phyloP scores from a whole-genome alignment of 1,140 invertebrate species.

The Scaptomyza pallida region DNA sequence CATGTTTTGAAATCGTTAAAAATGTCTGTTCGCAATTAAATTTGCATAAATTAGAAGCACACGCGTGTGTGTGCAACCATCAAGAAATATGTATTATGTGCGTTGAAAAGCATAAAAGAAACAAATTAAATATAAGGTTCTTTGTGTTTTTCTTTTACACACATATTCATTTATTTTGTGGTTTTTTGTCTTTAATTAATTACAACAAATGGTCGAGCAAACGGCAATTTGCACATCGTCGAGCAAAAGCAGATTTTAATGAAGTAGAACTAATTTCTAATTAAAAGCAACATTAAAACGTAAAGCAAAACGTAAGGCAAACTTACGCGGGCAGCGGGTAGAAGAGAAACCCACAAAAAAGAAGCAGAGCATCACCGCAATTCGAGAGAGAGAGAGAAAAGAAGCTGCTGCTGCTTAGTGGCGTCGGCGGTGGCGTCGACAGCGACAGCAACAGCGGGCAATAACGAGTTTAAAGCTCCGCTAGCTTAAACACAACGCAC shows the following conservation, averaged over 20 bases:
- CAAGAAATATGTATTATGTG: slow-evolving; percentile 5
- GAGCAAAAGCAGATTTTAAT: slow-evolving; percentile 53
- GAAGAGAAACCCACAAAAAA: slow-evolving; percentile 9
- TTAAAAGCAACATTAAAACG: slow-evolving; percentile 61
- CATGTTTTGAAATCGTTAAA: slow-evolving; percentile 59
- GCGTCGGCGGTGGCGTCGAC: slow-evolving; percentile 13
- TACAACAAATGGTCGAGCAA: slow-evolving; percentile 35
- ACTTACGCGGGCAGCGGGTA: slow-evolving; percentile 10
- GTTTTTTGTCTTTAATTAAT: slow-evolving; percentile 45
- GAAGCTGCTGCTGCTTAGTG: slow-evolving; percentile 56
- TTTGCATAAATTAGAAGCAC: slow-evolving; percentile 72
- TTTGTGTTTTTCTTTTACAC: slow-evolving; percentile 7
- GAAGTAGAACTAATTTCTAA: slow-evolving; percentile 65
- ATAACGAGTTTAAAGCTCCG: slow-evolving; percentile 78
- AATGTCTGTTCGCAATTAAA: slow-evolving; percentile 70
- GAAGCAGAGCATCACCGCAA: slow-evolving; percentile 20
- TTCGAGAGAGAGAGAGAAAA: slow-evolving; percentile 25
- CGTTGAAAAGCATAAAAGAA: slow-evolving; percentile 17
- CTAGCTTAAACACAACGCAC: slow-evolving; percentile 58
- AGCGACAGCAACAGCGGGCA: slow-evolving; percentile 35
- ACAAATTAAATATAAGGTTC: slow-evolving; percentile 39
- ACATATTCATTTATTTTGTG: too few relatives aligned
- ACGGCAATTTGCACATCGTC: slow-evolving; percentile 46
- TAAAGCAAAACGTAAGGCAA: slow-evolving; percentile 39
- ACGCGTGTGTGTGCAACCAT: slow-evolving; percentile 36